These are phyloP conservation scores for Lordiphosa stackelbergi DNA, from an alignment of 1,140 invertebrate genomes.

Conservation along the genomic window DNA sequence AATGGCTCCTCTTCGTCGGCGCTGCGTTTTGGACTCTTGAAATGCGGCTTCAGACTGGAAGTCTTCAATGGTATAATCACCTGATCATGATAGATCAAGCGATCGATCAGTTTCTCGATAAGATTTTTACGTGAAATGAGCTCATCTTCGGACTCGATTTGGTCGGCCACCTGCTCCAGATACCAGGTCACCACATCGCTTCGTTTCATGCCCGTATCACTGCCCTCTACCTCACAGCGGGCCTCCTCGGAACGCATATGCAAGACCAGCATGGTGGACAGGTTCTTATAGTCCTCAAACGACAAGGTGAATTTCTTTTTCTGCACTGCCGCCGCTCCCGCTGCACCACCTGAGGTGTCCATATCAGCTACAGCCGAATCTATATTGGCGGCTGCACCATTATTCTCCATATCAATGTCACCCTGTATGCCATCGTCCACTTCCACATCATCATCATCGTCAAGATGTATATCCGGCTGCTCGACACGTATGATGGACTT, in stretches of 20 bases:
- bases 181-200: slow-evolving; percentile 97
- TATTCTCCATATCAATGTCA: slow-evolving; percentile 70
- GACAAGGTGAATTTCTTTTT: slow-evolving; percentile 94
- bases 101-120: slow-evolving; percentile 96
- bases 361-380: slow-evolving; percentile 15
- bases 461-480: slow-evolving; percentile 96
- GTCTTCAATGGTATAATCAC: slow-evolving; percentile 92
- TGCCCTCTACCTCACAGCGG: slow-evolving; percentile 82
- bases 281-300: slow-evolving; percentile 95
- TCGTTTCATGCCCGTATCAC: slow-evolving; percentile 83
- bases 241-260: slow-evolving; percentile 92
- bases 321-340: slow-evolving; percentile 19
- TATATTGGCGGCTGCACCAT: slow-evolving; percentile 62
- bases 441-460: slow-evolving; percentile 85
- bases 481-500: slow-evolving; percentile 99
- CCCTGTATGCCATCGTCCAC: slow-evolving; percentile 53
- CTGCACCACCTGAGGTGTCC: slow-evolving; percentile 22
- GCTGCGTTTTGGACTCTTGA: slow-evolving; percentile 76
- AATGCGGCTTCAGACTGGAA: slow-evolving; percentile 80
- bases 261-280: slow-evolving; percentile 94
- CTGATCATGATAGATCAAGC: slow-evolving; percentile 94
- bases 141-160: slow-evolving; percentile 94
- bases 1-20: slow-evolving; percentile 76
- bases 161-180: slow-evolving; percentile 90
- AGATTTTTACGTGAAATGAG: slow-evolving; percentile 91